Evolutionary conservation across 2,888 invertebrate genomes (phyloP).

Genomic region (Dendrolimus houi): DNA sequence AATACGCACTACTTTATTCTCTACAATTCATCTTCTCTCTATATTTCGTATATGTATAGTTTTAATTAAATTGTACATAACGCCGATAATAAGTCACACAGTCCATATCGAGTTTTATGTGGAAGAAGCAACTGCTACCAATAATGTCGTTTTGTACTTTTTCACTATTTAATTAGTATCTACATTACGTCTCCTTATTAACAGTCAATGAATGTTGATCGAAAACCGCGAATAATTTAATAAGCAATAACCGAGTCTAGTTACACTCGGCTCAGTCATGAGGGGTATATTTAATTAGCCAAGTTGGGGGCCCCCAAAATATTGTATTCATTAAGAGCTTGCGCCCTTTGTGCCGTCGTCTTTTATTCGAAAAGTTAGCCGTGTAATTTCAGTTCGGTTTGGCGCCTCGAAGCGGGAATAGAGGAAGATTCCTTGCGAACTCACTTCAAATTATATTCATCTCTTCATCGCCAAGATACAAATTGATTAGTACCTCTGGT

Average conservation of each 20-base stretch:
- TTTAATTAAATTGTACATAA: no score
- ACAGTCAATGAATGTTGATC: background rate
- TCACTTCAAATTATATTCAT: conserved; percentile 15
- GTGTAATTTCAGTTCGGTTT: conserved; percentile 40
- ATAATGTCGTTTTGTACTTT: no score
- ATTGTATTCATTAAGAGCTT: conserved; percentile 64
- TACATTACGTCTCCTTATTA: no score
- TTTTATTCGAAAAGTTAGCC: conserved; percentile 69
- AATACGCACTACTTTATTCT: no score
- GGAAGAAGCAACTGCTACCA: no score
- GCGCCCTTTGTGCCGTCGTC: conserved; percentile 52
- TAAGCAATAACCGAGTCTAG: conserved; percentile 4
- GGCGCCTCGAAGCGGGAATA: background rate
- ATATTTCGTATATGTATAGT: no score
- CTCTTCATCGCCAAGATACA: conserved; percentile 7
- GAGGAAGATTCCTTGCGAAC: background rate
- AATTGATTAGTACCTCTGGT: background rate
- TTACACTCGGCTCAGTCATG: conserved; percentile 21
- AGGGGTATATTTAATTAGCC: conserved; percentile 56
- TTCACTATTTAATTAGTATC: no score
- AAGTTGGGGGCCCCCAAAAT: conserved; percentile 54
- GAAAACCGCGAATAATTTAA: background rate
- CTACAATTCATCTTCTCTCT: no score
- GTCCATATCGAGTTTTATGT: no score
- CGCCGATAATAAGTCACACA: no score